These are phyloP conservation scores for Jaculus jaculus DNA, from an alignment of 2,113 vertebrate genomes.

Conservation along the genomic window DNA sequence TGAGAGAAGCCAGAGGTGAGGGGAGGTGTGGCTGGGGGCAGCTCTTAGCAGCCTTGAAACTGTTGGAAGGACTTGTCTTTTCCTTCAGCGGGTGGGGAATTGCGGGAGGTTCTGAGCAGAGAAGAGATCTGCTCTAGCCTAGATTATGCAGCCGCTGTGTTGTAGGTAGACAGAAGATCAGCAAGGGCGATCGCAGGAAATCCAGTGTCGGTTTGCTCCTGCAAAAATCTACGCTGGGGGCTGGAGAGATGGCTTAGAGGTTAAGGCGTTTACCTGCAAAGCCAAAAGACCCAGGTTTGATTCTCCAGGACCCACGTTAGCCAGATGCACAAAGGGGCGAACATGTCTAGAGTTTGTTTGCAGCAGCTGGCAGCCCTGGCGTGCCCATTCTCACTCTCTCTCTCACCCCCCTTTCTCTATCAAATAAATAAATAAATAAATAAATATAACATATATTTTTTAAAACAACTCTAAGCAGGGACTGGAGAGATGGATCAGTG, in stretches of 20 bases:
- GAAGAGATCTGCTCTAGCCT: not conserved
- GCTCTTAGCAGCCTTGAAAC: not conserved
- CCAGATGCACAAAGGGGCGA: too few relatives aligned
- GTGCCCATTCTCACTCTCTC: too few relatives aligned
- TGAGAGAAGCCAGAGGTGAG: not conserved
- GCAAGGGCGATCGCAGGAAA: not conserved
- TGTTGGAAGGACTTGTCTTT: not conserved
- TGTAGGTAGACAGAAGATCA: not conserved
- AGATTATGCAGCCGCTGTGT: not conserved
- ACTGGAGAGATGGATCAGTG: too few relatives aligned
- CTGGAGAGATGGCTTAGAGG: too few relatives aligned
- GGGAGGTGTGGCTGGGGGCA: not conserved
- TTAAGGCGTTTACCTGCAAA: too few relatives aligned
- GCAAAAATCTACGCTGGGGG: too few relatives aligned
- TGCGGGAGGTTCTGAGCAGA: not conserved
- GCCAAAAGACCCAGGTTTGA: not conserved
- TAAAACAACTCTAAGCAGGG: too few relatives aligned
- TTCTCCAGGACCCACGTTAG: too few relatives aligned
- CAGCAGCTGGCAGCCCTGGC: too few relatives aligned
- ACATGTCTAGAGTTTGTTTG: too few relatives aligned
- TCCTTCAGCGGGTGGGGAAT: not conserved
- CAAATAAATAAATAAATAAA: not conserved
- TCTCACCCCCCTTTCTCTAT: too few relatives aligned
- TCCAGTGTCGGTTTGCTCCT: not conserved
- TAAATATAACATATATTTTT: too few relatives aligned